These are phyloP conservation scores for Python bivittatus DNA, from an alignment of 2,113 vertebrate genomes.

Conservation along the genomic window DNA sequence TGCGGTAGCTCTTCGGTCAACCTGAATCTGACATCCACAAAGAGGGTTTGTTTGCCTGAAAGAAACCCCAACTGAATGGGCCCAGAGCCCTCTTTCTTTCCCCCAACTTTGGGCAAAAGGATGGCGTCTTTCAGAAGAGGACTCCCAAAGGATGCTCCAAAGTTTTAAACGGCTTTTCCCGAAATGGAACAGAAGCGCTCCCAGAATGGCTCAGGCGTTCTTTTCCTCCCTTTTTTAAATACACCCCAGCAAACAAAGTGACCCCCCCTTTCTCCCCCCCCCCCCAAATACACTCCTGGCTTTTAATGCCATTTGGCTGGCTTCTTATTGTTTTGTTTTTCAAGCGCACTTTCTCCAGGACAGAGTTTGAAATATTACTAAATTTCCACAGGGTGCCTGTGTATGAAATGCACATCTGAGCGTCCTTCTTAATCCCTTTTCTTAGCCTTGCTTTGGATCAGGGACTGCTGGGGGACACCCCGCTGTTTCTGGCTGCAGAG, in stretches of 20 bases:
- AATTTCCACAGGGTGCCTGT: conserved; percentile 89
- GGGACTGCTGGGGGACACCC: conserved; percentile 89
- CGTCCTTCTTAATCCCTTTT: conserved; percentile 96
- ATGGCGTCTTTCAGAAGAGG: background rate
- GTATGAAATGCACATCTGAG: conserved; percentile 98
- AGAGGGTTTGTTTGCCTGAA: background rate
- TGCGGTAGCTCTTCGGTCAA: background rate
- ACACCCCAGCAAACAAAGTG: conserved; percentile 43
- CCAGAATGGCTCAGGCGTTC: background rate
- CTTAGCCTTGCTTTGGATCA: conserved; percentile 91
- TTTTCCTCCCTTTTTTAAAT: background rate
- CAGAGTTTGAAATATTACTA: conserved; percentile 89
- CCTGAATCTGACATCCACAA: background rate
- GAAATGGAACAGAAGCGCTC: too few species aligned
- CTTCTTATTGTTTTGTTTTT: conserved; percentile 17
- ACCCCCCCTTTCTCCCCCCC: conserved; percentile 19
- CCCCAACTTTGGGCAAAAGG: conserved; percentile 14
- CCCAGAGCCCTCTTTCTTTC: background rate
- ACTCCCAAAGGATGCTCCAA: conserved; percentile 40
- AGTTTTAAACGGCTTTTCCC: conserved; percentile 59
- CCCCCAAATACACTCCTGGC: conserved; percentile 32
- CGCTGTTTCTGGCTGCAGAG: conserved; percentile 94
- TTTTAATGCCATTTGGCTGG: conserved; percentile 63
- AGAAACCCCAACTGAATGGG: background rate
- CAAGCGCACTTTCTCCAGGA: conserved; percentile 73